A percentile compares a stretch with the other conserved stretches of the same genome.
These are phyloP conservation scores for Seladonia tumulorum DNA, from an alignment of 2,888 invertebrate genomes.

Conservation along the genomic window DNA sequence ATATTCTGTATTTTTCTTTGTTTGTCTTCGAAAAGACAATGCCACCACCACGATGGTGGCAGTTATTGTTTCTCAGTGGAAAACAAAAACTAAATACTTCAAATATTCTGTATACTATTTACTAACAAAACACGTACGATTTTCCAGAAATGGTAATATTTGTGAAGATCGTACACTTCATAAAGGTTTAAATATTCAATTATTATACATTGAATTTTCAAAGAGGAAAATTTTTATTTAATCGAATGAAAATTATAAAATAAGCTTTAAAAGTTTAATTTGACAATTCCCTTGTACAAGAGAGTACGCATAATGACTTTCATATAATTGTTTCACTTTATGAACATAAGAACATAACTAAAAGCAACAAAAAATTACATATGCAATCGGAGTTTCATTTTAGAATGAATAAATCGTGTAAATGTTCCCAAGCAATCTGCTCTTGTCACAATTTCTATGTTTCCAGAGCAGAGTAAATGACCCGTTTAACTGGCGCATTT, in stretches of 20 bases:
- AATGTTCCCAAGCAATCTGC: not conserved
- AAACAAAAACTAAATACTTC: not conserved
- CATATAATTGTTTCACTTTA: no score
- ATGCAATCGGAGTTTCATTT: not conserved
- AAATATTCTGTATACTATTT: not conserved
- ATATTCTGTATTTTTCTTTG: no score
- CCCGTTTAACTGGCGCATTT: not conserved
- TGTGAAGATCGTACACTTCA: not conserved
- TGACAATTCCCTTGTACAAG: not conserved
- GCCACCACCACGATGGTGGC: no score
- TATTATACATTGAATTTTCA: not conserved
- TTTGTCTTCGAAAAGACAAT: no score
- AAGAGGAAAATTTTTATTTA: not conserved
- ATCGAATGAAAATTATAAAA: not conserved
- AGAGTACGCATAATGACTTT: not conserved
- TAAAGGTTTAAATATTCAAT: not conserved
- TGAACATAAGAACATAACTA: not conserved
- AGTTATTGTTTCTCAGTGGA: not conserved
- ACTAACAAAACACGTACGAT: not conserved
- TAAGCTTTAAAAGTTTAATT: no score
- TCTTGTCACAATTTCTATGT: not conserved
- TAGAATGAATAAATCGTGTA: not conserved
- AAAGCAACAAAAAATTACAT: not conserved
- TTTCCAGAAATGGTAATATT: no score
- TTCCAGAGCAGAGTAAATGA: not conserved